Evolutionary conservation across 1,140 invertebrate species (phyloP), one percentile per base, ranked within the genome.

Genomic region (Drosophila prosaltans): DNA sequence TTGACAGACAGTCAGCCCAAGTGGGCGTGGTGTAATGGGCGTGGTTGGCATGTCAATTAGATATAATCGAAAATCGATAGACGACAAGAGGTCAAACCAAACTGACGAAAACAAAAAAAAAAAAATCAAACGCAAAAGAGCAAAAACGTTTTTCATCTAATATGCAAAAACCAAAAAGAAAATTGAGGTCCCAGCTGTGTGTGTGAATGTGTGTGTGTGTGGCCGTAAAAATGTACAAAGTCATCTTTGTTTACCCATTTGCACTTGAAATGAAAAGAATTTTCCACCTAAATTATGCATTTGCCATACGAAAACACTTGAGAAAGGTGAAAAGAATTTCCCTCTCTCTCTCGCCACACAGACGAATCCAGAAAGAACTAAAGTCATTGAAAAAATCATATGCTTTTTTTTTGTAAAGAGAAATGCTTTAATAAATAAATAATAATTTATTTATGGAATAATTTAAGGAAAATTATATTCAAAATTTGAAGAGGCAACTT

Each of bases 41-140:
- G 64, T 63, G 65, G 3, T 26, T 62, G 61, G 63, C 65, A 69
- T 65, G 80, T 70, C 77, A 83, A 84, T 85, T 80, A 80, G 61
- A 80, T 72, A 61, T 81, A 80, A 84, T 76, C 65, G 81, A 77
- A 84, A 85, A 83, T 84, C 81, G 64, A 83, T 85, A 45, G 28
- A 8, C 26, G 28, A 8, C 26, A 24, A 75, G 69, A 85, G 82
- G 83, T 74, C 75, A 73, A 32, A 28, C 54, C 48, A 71, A 16
- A 16, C 16, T 16, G 16, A 16, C 16, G 16, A 16, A 16, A 16
- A 16, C 16, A 16, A 16, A 16, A 16, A 16, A 16, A 16, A 16
- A 45, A 48, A 21, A 16, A 45, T 24, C 26, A 24, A 51, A 26
- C 8, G 43, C 10, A 10, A 10, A 2, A 26, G 2, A 21, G 45